Percentiles rank a stretch among this genome's conserved stretches.
These are phyloP conservation scores for Hypothenemus hampei DNA, from an alignment of 1,140 invertebrate species.

Conservation along the genomic window DNA sequence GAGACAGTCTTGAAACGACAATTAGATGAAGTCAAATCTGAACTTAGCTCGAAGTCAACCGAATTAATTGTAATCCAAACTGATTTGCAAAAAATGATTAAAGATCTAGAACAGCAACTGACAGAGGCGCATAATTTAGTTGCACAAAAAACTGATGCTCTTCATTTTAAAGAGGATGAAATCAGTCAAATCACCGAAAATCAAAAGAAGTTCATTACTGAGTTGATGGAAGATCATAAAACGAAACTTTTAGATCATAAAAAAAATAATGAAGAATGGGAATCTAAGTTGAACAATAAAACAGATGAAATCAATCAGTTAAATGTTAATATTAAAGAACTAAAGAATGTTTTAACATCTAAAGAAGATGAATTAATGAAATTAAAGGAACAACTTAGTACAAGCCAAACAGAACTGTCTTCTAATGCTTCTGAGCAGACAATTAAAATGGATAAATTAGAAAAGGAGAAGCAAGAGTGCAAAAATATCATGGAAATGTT, in stretches of 20 bases:
- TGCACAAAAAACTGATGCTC: constrained; percentile 11
- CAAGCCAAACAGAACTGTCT: constrained; percentile 2
- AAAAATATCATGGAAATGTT: constrained; percentile 9
- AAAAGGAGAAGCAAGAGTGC: constrained; percentile 21
- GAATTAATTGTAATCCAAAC: constrained; percentile 11
- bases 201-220: constrained; percentile 17
- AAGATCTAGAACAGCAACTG: constrained; percentile 15
- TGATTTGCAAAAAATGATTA: constrained; percentile 5
- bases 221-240: constrained; percentile 21
- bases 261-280: constrained; percentile 2
- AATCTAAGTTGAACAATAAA: not conserved
- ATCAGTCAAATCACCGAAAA: constrained; percentile 11
- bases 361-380: constrained; percentile 8
- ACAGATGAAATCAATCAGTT: not conserved
- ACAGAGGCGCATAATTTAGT: constrained; percentile 1
- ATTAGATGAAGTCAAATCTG: not conserved
- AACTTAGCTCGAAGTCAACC: not conserved
- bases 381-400: constrained; percentile 6
- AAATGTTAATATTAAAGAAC: constrained; percentile 1
- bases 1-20: constrained; percentile 8
- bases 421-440: not conserved
- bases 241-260: constrained; percentile 1
- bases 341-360: constrained; percentile 3
- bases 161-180: constrained; percentile 16
- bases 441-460: constrained; percentile 12